phyloP scores from a whole-genome alignment of 2,888 invertebrate species.

The Myopa testacea region DNA sequence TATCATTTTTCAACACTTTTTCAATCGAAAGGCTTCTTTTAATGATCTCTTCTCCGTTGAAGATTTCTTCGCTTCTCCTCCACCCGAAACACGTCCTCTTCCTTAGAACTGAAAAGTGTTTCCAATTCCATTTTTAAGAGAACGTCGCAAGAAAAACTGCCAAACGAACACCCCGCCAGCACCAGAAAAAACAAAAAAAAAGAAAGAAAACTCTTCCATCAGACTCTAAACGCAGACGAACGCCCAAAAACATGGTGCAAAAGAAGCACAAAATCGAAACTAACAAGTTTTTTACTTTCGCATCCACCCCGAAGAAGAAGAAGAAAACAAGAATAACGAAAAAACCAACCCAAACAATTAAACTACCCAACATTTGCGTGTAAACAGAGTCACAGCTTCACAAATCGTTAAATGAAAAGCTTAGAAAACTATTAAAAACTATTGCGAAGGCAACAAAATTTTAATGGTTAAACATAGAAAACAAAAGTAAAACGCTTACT shows the following conservation, averaged over 20 bases:
- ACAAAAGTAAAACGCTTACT: constrained; percentile 58
- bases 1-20: no score
- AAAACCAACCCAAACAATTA: no score
- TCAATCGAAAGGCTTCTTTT: no score
- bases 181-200: not conserved
- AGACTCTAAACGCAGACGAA: not conserved
- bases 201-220: constrained; percentile 8
- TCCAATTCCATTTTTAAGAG: not conserved
- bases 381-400: no score
- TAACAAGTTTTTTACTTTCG: constrained; percentile 46
- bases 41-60: no score
- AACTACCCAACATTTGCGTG: no score
- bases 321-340: constrained; percentile 26
- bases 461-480: constrained; percentile 24
- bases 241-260: constrained; percentile 9
- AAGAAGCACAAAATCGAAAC: constrained; percentile 42
- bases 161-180: constrained; percentile 28
- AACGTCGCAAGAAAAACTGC: constrained; percentile 6
- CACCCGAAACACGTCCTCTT: not conserved
- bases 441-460: constrained; percentile 23
- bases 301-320: constrained; percentile 40
- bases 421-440: not conserved
- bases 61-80: no score
- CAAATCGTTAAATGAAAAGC: constrained; percentile 9
- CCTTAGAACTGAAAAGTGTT: not conserved